phyloP scores from a whole-genome alignment of 2,888 invertebrate species.

The Pseudococcus jackbeardsleyi region DNA sequence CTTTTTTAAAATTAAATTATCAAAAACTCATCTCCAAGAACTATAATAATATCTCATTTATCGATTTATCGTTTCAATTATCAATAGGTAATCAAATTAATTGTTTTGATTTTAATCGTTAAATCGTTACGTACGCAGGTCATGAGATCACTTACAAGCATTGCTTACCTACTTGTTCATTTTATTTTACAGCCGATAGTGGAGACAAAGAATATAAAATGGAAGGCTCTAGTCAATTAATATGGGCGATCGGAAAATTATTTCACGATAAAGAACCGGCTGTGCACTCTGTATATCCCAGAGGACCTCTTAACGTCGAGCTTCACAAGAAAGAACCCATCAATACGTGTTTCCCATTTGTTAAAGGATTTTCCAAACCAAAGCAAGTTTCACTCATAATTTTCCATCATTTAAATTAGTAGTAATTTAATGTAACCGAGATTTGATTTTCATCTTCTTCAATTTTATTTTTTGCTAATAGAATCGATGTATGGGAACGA shows the following conservation, averaged over 20 bases:
- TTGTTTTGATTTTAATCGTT: too few species aligned
- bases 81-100: too few species aligned
- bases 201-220: constrained; percentile 82
- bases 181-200: constrained; percentile 76
- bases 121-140: too few species aligned
- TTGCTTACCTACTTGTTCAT: background rate
- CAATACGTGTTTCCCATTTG: constrained; percentile 81
- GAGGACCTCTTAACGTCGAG: constrained; percentile 77
- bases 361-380: constrained; percentile 61
- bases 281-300: constrained; percentile 86
- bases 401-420: too few species aligned
- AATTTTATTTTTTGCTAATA: constrained; percentile 66
- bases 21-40: too few species aligned
- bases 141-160: background rate
- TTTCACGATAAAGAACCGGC: constrained; percentile 84
- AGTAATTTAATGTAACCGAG: background rate
- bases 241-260: constrained; percentile 88
- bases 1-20: too few species aligned
- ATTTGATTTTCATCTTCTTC: background rate
- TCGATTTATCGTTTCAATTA: too few species aligned
- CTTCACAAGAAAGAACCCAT: constrained; percentile 77
- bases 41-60: too few species aligned
- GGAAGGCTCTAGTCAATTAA: constrained; percentile 76
- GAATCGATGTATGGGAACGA: constrained; percentile 72
- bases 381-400: constrained; percentile 54